These are phyloP conservation scores for Bombus sylvicola DNA, from an alignment of 1,140 invertebrate species.

Conservation along the genomic window DNA sequence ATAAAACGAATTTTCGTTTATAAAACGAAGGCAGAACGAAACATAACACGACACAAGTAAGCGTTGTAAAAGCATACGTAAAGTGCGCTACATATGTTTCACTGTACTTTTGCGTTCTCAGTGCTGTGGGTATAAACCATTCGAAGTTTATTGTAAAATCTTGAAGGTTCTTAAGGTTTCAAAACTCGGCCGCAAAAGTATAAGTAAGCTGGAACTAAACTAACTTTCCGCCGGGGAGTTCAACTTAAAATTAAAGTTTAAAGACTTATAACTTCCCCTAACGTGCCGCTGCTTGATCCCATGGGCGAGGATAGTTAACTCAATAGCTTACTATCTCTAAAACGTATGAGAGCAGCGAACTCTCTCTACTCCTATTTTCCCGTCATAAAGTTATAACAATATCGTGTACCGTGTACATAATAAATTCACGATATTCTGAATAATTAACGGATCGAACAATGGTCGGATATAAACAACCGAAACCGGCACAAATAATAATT, in stretches of 20 bases:
- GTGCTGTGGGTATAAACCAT: slow-evolving; percentile 55
- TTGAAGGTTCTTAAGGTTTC: slow-evolving; percentile 66
- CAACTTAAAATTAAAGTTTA: slow-evolving; percentile 76
- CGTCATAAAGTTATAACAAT: slow-evolving; percentile 4
- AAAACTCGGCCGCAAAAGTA: slow-evolving; percentile 65
- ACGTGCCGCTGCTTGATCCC: slow-evolving; percentile 63
- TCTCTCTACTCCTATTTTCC: not conserved
- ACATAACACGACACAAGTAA: not conserved
- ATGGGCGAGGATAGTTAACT: slow-evolving; percentile 63
- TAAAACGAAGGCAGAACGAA: not conserved
- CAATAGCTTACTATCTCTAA: slow-evolving; percentile 51
- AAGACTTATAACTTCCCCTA: slow-evolving; percentile 74
- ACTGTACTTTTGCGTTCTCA: not conserved
- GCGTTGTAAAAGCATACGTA: not conserved
- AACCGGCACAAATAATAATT: not conserved
- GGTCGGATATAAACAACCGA: not conserved
- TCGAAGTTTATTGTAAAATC: slow-evolving; percentile 67
- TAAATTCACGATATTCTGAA: not conserved
- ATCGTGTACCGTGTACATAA: slow-evolving; percentile 27
- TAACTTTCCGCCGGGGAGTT: slow-evolving; percentile 61
- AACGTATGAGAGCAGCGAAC: slow-evolving; percentile 35
- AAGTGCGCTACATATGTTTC: not conserved
- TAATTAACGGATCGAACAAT: not conserved
- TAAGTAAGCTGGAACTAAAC: slow-evolving; percentile 70
- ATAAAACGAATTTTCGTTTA: not conserved